Conservation (phyloP, 2,888 invertebrate species). For the Gymnosoma rotundatum region DNA sequence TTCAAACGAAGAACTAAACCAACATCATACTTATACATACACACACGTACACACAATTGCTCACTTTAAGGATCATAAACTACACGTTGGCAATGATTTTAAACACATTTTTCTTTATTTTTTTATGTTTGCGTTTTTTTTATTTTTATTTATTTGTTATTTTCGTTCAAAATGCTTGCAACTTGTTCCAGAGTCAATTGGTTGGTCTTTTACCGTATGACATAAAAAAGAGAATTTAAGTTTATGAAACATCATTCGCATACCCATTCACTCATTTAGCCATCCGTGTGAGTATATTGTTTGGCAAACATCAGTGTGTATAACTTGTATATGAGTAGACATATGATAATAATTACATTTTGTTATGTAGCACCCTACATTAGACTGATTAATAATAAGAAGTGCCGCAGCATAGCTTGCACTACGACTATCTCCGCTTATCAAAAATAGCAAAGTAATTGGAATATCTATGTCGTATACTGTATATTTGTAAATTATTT, state of each 20-base stretch:
- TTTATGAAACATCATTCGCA: constrained; percentile 48
- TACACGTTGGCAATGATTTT: constrained; percentile 70
- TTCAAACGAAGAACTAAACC: constrained; percentile 32
- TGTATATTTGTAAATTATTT: no score
- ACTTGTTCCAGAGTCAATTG: constrained; percentile 60
- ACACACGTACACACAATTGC: constrained; percentile 23
- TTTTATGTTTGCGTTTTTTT: constrained; percentile 19
- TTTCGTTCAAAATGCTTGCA: constrained; percentile 30
- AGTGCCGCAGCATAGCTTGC: background rate
- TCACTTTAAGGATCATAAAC: constrained; percentile 67
- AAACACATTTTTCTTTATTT: constrained; percentile 48
- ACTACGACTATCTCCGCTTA: background rate
- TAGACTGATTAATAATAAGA: no score
- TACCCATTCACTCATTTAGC: constrained; percentile 7
- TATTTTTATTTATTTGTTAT: constrained; percentile 21
- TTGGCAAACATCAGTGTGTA: constrained; percentile 40
- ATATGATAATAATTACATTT: constrained; percentile 29
- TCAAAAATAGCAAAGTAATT: no score
- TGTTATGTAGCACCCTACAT: constrained; percentile 2
- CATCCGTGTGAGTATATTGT: constrained; percentile 24
- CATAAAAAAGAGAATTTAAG: constrained; percentile 33
- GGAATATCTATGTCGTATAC: no score
- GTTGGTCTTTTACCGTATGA: constrained; percentile 39
- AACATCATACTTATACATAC: background rate
- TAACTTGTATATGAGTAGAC: background rate